Percentiles rank a stretch among this genome's conserved stretches.
phyloP scores from a whole-genome alignment of 2,113 vertebrate genomes.

The Rafetus swinhoei region DNA sequence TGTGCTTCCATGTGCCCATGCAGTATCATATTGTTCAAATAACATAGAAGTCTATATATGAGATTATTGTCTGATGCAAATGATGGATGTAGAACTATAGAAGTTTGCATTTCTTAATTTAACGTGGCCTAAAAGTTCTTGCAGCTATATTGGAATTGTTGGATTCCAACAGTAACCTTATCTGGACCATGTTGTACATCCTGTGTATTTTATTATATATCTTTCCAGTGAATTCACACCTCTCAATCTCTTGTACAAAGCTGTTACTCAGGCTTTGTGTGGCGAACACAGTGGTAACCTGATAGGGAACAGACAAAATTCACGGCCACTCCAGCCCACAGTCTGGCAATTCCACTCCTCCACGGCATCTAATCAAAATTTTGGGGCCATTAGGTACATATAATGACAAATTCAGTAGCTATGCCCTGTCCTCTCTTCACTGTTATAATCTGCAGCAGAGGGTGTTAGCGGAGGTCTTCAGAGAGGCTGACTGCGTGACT shows the following conservation, averaged over 20 bases:
- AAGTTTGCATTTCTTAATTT: conserved; percentile 40
- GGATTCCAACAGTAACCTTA: neutral
- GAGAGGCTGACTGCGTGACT: rapidly evolving
- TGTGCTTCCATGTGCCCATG: neutral
- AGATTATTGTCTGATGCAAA: conserved; percentile 45
- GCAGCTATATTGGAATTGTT: conserved; percentile 21
- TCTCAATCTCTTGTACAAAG: neutral
- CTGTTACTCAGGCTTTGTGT: neutral
- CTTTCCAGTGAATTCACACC: neutral
- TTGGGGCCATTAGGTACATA: neutral
- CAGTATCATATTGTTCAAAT: conserved; percentile 45
- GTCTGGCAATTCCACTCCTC: neutral
- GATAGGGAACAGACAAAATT: neutral
- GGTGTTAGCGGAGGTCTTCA: neutral
- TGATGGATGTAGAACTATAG: conserved; percentile 8
- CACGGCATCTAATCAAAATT: neutral
- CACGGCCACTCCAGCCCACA: neutral
- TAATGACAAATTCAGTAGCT: neutral
- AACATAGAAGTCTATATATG: neutral
- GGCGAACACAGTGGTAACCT: neutral
- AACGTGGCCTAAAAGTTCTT: conserved; percentile 39
- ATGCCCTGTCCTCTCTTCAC: neutral
- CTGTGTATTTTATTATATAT: neutral
- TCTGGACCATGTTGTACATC: neutral
- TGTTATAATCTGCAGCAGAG: neutral